These are phyloP conservation scores for Fopius arisanus DNA, from an alignment of 1,140 invertebrate species.

Conservation along the genomic window DNA sequence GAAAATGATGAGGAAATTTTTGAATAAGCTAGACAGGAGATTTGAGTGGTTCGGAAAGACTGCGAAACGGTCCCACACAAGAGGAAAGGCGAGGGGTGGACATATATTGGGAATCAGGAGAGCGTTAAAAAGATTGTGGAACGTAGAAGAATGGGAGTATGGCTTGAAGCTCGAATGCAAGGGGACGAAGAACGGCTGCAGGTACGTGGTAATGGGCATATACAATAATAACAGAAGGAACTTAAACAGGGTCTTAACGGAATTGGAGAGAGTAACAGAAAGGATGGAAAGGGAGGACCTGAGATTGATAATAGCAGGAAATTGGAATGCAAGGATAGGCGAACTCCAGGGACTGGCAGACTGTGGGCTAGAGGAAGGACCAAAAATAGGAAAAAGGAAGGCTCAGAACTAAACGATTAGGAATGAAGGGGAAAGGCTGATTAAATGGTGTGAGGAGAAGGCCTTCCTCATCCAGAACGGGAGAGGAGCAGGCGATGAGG, in stretches of 20 bases:
- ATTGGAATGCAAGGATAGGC: constrained; percentile 35
- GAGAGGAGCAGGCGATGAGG: constrained; percentile 24
- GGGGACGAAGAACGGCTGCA: neutral
- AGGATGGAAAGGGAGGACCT: neutral
- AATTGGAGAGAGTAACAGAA: neutral
- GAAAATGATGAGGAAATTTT: too few relatives aligned
- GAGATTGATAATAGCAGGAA: constrained; percentile 20
- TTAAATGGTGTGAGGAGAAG: constrained; percentile 26
- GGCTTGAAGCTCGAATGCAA: neutral
- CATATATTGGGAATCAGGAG: too few relatives aligned
- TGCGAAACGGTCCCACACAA: too few relatives aligned
- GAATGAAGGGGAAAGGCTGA: constrained; percentile 27
- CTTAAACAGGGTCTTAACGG: neutral
- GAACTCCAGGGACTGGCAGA: neutral
- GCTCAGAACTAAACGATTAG: constrained; percentile 24
- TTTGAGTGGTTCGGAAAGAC: too few relatives aligned
- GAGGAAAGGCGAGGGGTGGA: too few relatives aligned
- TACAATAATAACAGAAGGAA: neutral
- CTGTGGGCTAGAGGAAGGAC: neutral
- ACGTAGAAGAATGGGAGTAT: too few relatives aligned
- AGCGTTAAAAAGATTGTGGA: too few relatives aligned
- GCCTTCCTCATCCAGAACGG: constrained; percentile 23
- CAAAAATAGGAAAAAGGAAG: constrained; percentile 11
- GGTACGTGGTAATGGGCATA: neutral
- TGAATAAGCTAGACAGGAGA: too few relatives aligned